These are phyloP conservation scores for Apodemia hepburni DNA, from an alignment of 2,888 invertebrate species.

Conservation along the genomic window DNA sequence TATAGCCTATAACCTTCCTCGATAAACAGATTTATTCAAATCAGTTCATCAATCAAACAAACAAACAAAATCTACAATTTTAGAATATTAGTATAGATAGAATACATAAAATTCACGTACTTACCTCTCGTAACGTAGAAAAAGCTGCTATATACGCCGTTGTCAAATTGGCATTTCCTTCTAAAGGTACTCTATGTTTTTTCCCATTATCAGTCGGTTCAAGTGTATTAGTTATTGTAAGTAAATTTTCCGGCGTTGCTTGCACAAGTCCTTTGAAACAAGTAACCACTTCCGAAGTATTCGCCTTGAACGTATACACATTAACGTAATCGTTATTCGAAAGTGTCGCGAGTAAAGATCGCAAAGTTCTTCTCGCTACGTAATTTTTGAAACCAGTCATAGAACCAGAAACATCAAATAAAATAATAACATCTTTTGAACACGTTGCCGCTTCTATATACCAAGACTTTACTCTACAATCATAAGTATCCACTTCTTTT, in stretches of 20 bases:
- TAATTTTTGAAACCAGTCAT: constrained; percentile 93
- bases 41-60: too few species aligned
- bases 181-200: constrained; percentile 80
- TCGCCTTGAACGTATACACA: constrained; percentile 90
- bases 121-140: constrained; percentile 86
- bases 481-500: constrained; percentile 86
- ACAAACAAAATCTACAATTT: too few species aligned
- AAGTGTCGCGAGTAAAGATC: constrained; percentile 94
- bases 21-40: too few species aligned
- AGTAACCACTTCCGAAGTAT: constrained; percentile 86
- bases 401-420: constrained; percentile 97
- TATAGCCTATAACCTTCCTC: too few species aligned
- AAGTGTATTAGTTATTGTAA: constrained; percentile 86
- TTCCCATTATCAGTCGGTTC: constrained; percentile 58
- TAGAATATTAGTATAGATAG: too few species aligned
- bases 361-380: constrained; percentile 91
- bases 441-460: constrained; percentile 99
- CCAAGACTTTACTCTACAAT: constrained; percentile 96
- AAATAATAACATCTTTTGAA: constrained; percentile 97
- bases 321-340: constrained; percentile 99
- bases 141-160: constrained; percentile 92
- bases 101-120: constrained; percentile 29
- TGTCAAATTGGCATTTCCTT: constrained; percentile 92
- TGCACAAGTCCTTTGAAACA: constrained; percentile 94
- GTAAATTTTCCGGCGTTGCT: constrained; percentile 92